Conservation (phyloP, 2,113 vertebrate genomes). For the Gallinago media region DNA sequence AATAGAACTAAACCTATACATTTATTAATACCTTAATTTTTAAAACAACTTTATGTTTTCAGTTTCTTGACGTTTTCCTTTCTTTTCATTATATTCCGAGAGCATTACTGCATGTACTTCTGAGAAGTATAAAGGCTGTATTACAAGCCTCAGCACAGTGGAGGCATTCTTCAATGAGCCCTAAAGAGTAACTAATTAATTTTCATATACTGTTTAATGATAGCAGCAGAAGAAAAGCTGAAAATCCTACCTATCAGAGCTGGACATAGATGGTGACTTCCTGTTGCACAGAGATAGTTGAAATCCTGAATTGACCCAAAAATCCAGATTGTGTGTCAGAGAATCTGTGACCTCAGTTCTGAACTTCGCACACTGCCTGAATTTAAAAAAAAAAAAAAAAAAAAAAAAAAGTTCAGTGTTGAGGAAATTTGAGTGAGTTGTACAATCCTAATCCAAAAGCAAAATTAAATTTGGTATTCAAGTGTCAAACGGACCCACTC, state of each 20-base stretch:
- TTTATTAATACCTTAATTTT: background rate
- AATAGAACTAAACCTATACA: background rate
- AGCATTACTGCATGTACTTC: background rate
- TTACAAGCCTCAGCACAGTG: background rate
- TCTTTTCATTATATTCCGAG: background rate
- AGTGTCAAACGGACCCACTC: background rate
- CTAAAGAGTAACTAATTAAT: background rate
- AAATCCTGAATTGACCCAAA: background rate
- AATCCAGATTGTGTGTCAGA: background rate
- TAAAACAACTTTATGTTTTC: background rate
- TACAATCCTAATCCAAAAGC: background rate
- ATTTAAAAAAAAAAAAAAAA: background rate
- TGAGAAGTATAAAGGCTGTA: background rate
- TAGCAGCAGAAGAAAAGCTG: background rate
- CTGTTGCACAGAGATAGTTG: background rate
- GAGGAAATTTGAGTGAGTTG: background rate
- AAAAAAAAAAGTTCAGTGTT: background rate
- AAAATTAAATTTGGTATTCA: conserved; percentile 41
- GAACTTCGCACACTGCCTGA: background rate
- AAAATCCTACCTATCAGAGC: background rate
- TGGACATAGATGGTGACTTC: background rate
- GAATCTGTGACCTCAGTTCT: background rate
- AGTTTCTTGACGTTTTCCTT: background rate
- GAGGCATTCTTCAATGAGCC: background rate
- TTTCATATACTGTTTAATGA: background rate